Base-by-base conservation (phyloP, 2,113 vertebrate genomes). In the Pelodiscus sinensis region DNA sequence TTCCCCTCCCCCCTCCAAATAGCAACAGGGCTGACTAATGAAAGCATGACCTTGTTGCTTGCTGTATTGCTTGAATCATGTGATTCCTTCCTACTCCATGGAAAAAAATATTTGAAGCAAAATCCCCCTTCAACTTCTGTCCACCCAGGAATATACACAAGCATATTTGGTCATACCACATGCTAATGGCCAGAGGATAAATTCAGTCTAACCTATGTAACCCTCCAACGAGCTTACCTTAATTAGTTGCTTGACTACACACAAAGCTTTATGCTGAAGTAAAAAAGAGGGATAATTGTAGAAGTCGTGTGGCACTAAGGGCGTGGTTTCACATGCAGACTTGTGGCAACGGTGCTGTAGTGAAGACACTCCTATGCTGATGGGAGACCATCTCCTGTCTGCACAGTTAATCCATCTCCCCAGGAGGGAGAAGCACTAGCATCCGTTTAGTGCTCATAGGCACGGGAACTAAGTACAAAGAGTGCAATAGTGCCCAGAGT, bases 1-100 rank as follows among this genome's bases (percentile, higher is more conserved):
- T 44, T 44, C 4, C 7, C 44, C 44, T 44, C 44, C 1, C 5
- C 44, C 44, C 44, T 6, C 92, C 1, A 0, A 0, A 0, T 3
- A 1, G 51, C 87, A 75, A 29, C 80, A 18, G 1, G 79, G 79
- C 25, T 65, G 19, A n/a, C 44, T 52, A 29, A 51, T 18, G 52
- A 80, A 56, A 93, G 29, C n/a, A 68, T 60, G 55, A 44, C 44
- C 44, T 44, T 44, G 44, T 44, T 54, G 68, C 79, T n/a, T 80
- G 79, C 68, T 79, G n/a, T 80, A 25, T 29, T 78, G 68, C 81
- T 91, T 90, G 57, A 79, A 60, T 82, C 84, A 51, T 35, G 52
- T 5, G 35, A 91, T 4, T 38, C 12, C 58, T 85, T 87, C 82
- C 4, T 65, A 1, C 84, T 84, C 68, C 84, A 84, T 85, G 73